Evolutionary conservation across 37 sponge, comb jelly and placozoan genomes (phyloP).

Genomic region (Spongilla lacustris): DNA sequence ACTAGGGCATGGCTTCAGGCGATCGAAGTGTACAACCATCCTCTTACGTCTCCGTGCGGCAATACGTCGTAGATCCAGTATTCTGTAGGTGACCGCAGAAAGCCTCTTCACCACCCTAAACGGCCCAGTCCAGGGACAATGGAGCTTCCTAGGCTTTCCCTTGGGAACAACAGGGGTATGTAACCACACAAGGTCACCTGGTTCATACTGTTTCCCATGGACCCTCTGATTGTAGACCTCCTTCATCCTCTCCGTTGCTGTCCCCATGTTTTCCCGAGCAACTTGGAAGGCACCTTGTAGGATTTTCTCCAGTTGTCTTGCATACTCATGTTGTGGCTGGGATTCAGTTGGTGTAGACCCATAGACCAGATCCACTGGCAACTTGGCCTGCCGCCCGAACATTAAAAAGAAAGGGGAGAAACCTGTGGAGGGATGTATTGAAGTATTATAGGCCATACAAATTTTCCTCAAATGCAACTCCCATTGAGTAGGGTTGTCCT

Average conservation of each 20-base stretch:
- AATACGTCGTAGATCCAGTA: background rate
- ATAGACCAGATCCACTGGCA: slow-evolving; percentile 45
- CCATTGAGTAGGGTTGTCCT: slow-evolving; percentile 14
- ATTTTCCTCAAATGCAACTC: slow-evolving; percentile 7
- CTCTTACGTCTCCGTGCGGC: background rate
- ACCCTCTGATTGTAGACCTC: slow-evolving; percentile 13
- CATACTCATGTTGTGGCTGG: background rate
- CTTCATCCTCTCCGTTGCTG: background rate
- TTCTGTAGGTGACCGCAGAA: slow-evolving; percentile 10
- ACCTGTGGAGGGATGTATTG: slow-evolving; percentile 21
- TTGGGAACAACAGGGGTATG: slow-evolving; percentile 4
- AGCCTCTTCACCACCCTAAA: slow-evolving; percentile 7
- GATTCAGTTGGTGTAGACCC: background rate
- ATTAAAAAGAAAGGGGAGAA: slow-evolving; percentile 29
- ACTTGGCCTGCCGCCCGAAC: slow-evolving; percentile 31
- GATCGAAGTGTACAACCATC: slow-evolving; percentile 30
- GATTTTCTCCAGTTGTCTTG: slow-evolving; percentile 7
- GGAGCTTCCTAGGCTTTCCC: slow-evolving; percentile 28
- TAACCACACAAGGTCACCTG: slow-evolving; percentile 30
- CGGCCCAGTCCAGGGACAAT: slow-evolving; percentile 36
- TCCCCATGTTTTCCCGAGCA: slow-evolving; percentile 1
- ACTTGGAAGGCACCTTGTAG: background rate
- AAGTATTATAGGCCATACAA: slow-evolving; percentile 31
- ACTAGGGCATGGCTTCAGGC: slow-evolving; percentile 11
- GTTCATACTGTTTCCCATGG: slow-evolving; percentile 11